Percentiles rank a stretch among this genome's conserved stretches.
Evolutionary conservation across 2,113 vertebrate species (phyloP).

Genomic region (Nerophis ophidion): DNA sequence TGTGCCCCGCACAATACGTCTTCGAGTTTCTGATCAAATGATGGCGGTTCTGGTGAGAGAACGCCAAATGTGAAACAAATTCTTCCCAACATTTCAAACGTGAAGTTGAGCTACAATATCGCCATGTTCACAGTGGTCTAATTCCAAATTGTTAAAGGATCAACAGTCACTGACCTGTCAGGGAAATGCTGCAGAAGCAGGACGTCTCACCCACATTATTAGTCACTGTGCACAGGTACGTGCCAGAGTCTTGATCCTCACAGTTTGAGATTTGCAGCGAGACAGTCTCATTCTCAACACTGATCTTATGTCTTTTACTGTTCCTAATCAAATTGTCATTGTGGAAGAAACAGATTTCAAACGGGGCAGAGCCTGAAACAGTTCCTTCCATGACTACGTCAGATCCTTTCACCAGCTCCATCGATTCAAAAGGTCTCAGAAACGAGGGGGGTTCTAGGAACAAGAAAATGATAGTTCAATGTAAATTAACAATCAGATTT

Average conservation of each 20-base stretch:
- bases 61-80: slow-evolving; percentile 36
- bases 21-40: slow-evolving; percentile 86
- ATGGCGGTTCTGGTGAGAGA: slow-evolving; percentile 82
- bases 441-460: slow-evolving; percentile 84
- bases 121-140: not conserved
- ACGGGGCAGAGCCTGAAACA: slow-evolving; percentile 83
- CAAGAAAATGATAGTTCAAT: slow-evolving; percentile 7
- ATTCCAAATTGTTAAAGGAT: not conserved
- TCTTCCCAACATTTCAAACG: too few relatives aligned
- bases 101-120: too few relatives aligned
- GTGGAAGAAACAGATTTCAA: slow-evolving; percentile 86
- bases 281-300: slow-evolving; percentile 72
- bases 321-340: slow-evolving; percentile 80
- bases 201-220: slow-evolving; percentile 84
- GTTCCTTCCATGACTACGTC: slow-evolving; percentile 81
- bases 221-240: slow-evolving; percentile 81
- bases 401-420: slow-evolving; percentile 82
- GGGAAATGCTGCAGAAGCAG: slow-evolving; percentile 76
- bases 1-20: slow-evolving; percentile 81
- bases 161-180: slow-evolving; percentile 78
- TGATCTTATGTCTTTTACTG: slow-evolving; percentile 81
- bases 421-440: slow-evolving; percentile 80
- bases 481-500: too few relatives aligned
- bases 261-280: slow-evolving; percentile 83
- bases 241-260: slow-evolving; percentile 79